These are phyloP conservation scores for Vicugna pacos DNA, from an alignment of 2,113 vertebrate genomes.

Conservation along the genomic window DNA sequence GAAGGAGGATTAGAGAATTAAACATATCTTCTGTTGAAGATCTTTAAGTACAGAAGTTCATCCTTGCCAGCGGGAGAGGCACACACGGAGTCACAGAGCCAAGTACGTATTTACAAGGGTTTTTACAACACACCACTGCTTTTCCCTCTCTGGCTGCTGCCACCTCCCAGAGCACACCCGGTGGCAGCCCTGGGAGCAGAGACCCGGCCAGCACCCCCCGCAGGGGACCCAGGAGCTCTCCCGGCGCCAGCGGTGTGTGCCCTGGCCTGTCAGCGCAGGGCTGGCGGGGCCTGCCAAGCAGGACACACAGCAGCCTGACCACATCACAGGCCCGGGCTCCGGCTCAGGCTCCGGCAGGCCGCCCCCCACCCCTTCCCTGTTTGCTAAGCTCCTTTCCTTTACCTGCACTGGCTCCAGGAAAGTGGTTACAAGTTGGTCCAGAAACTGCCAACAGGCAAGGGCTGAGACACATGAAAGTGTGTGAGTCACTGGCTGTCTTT, in stretches of 20 bases:
- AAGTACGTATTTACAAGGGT: neutral
- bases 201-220: conserved; percentile 37
- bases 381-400: conserved; percentile 68
- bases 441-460: conserved; percentile 68
- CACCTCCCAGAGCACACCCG: neutral
- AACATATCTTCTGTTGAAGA: neutral
- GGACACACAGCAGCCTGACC: conserved; percentile 61
- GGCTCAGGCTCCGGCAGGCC: conserved; percentile 68
- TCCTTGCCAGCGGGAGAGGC: neutral
- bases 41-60: neutral
- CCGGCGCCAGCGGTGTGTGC: conserved; percentile 66
- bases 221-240: conserved; percentile 24
- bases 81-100: neutral
- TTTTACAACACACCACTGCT: neutral
- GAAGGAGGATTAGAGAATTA: neutral
- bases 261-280: conserved; percentile 57
- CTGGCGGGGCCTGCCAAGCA: neutral
- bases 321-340: conserved; percentile 74
- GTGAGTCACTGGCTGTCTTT: conserved; percentile 76
- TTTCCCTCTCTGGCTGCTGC: neutral
- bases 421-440: conserved; percentile 74
- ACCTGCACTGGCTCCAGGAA: conserved; percentile 78
- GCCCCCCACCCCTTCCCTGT: conserved; percentile 70
- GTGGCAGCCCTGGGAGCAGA: neutral
- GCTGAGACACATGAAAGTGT: conserved; percentile 71